Evolutionary conservation across 2,888 invertebrate genomes (phyloP).

Genomic region (Salticus scenicus): DNA sequence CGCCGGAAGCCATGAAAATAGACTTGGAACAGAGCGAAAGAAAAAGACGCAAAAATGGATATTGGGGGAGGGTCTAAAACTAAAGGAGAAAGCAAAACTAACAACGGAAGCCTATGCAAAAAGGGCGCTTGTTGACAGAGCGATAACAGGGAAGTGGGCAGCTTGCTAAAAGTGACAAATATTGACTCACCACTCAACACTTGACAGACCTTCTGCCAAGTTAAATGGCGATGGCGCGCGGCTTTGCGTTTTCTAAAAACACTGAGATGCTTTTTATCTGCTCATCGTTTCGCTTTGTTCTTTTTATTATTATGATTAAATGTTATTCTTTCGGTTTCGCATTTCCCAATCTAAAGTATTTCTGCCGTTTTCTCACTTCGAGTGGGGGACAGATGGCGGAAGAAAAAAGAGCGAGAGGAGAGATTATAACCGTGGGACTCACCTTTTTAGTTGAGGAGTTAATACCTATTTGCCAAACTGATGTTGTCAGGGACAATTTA

Average conservation of each 20-base stretch:
- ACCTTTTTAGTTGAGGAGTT: neutral
- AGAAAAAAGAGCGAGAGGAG: neutral
- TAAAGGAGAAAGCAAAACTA: conserved; percentile 62
- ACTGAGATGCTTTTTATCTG: conserved; percentile 33
- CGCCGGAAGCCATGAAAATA: conserved; percentile 61
- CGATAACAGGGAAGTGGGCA: conserved; percentile 63
- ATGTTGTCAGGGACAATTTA: neutral
- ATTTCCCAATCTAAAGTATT: conserved; percentile 46
- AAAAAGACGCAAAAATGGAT: conserved; percentile 30
- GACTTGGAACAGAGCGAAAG: conserved; percentile 30
- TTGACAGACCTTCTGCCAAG: conserved; percentile 66
- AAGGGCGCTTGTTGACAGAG: conserved; percentile 58
- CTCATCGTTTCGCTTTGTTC: conserved; percentile 28
- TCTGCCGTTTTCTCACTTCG: conserved; percentile 13
- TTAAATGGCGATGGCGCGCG: conserved; percentile 65
- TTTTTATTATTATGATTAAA: conserved; percentile 65
- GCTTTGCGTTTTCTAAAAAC: conserved; percentile 63
- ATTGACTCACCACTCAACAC: conserved; percentile 64
- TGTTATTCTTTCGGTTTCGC: conserved; percentile 68
- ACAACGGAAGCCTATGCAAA: conserved; percentile 59
- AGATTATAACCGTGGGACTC: conserved; percentile 9
- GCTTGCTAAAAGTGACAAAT: conserved; percentile 69
- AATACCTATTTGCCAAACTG: neutral
- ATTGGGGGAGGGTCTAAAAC: conserved; percentile 52
- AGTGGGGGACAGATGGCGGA: conserved; percentile 53